Evolutionary conservation across 2,888 invertebrate genomes (phyloP), one percentile per base, ranked within the genome.

Genomic region (Tipula vernalis): DNA sequence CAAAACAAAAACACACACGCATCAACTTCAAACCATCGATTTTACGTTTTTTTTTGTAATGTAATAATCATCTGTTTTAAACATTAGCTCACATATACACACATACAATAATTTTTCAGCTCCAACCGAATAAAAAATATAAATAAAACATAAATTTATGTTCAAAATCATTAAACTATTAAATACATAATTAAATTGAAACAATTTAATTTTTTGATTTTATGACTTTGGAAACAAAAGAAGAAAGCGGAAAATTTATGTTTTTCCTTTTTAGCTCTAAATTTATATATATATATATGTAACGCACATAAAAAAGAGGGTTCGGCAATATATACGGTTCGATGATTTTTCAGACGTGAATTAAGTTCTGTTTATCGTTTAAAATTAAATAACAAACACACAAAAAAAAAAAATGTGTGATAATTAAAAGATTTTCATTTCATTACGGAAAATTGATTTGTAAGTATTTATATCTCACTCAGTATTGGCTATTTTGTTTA

Each of bases 131-230:
- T 3, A 28, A 71, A 71, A 71, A 71, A 71, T 10, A 71, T 10
- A 71, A 71, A 71, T 71, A 71, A 71, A 71, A 71, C 71, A 71
- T 71, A 71, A 71, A 71, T 71, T 71, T 71, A 71, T 71, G 71
- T 71, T 71, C 71, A 71, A 71, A 71, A 71, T 71, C 71, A 71
- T 71, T 71, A 71, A 71, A 71, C 71, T 71, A 71, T 71, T 71
- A 71, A 71, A 71, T 71, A 71, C 71, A 71, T 71, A 71, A 71
- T 71, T 71, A 71, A 71, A 71, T 71, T 71, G 71, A 71, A 71
- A 71, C 71, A 71, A 71, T 71, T 71, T 71, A 71, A 71, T 71
- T 71, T 71, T 71, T 18, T 71, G 71, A 71, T 71, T 71, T 71
- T 71, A 71, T 71, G 71, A 28, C 28, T 71, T 71, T 71, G 28